These are phyloP conservation scores for Triplophysa dalaica DNA, from an alignment of 2,113 vertebrate genomes.

Conservation along the genomic window DNA sequence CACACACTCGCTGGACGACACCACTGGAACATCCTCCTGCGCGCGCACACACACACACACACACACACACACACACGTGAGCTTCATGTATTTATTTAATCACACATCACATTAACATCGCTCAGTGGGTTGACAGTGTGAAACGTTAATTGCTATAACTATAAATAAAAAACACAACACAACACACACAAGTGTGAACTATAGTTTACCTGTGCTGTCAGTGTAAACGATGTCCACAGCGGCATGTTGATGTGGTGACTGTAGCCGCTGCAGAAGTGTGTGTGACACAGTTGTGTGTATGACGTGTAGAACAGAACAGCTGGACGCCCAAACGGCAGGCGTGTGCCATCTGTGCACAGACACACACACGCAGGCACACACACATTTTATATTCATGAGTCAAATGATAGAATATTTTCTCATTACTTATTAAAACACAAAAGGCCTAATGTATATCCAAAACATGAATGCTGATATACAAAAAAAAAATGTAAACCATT, in stretches of 20 bases:
- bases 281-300: constrained; percentile 87
- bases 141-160: too few relatives aligned
- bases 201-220: constrained; percentile 39
- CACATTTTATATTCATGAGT: neutral
- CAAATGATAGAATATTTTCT: neutral
- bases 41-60: neutral
- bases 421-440: too few relatives aligned
- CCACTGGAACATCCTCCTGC: constrained; percentile 53
- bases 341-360: constrained; percentile 75
- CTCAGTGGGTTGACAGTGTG: too few relatives aligned
- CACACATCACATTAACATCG: too few relatives aligned
- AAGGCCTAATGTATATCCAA: too few relatives aligned
- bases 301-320: constrained; percentile 86
- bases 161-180: too few relatives aligned
- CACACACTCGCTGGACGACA: constrained; percentile 69
- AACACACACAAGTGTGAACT: neutral
- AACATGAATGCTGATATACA: too few relatives aligned
- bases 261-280: constrained; percentile 91
- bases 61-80: neutral
- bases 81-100: too few relatives aligned
- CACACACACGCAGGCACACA: too few relatives aligned
- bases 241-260: constrained; percentile 87
- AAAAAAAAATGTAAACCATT: too few relatives aligned
- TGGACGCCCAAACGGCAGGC: constrained; percentile 87
- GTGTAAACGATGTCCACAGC: constrained; percentile 90